These are phyloP conservation scores for Ceramica pisi DNA, from an alignment of 2,888 invertebrate species.

Conservation along the genomic window DNA sequence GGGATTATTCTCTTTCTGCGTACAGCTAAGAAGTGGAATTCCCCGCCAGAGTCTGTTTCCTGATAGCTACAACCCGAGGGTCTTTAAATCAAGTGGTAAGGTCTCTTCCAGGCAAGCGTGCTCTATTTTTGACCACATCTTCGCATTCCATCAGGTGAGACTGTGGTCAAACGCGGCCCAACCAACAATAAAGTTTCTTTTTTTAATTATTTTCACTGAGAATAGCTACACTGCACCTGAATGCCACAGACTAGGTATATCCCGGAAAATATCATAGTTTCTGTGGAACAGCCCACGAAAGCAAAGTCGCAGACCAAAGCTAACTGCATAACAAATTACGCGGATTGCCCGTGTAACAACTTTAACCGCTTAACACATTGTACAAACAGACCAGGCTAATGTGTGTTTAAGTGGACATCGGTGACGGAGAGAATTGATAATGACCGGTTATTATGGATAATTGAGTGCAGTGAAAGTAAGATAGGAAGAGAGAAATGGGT, in stretches of 20 bases:
- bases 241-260: too few species aligned
- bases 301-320: neutral
- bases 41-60: neutral
- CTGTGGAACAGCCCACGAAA: neutral
- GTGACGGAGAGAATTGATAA: conserved; percentile 68
- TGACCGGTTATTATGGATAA: conserved; percentile 53
- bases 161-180: too few species aligned
- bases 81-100: neutral
- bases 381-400: conserved; percentile 72
- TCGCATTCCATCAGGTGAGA: too few species aligned
- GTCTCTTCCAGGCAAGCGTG: neutral
- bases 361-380: conserved; percentile 49
- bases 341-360: conserved; percentile 49
- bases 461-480: conserved; percentile 53
- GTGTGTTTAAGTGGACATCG: conserved; percentile 63
- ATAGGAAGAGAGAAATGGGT: conserved; percentile 13
- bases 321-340: conserved; percentile 30
- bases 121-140: too few species aligned
- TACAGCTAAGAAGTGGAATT: too few species aligned
- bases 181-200: too few species aligned
- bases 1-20: too few species aligned
- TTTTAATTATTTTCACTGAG: too few species aligned
- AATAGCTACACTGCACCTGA: too few species aligned
- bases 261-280: neutral
- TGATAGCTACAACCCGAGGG: neutral